Conservation (phyloP, 2,113 vertebrate genomes). For the Arenaria interpres region DNA sequence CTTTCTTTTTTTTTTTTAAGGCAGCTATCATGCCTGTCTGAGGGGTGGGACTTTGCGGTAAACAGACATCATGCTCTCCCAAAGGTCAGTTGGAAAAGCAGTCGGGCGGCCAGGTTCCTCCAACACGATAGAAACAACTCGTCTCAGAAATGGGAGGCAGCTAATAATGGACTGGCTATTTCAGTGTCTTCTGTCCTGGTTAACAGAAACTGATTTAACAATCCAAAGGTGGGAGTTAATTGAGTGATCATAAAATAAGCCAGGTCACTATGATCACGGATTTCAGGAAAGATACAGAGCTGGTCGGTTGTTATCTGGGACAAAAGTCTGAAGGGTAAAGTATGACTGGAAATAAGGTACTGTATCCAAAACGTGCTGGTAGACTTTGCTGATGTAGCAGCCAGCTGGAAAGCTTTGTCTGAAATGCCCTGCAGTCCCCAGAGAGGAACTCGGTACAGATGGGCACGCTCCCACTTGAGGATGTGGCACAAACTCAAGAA, state of each 20-base stretch:
- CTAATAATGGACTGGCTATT: background rate
- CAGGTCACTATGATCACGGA: background rate
- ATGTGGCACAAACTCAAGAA: background rate
- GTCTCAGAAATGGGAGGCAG: background rate
- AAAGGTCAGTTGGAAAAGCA: background rate
- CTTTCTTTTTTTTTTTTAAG: background rate
- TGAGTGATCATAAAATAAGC: background rate
- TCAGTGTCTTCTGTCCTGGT: background rate
- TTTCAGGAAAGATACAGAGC: background rate
- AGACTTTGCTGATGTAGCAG: background rate
- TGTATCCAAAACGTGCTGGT: background rate
- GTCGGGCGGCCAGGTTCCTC: background rate
- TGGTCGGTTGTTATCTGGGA: background rate
- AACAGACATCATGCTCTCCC: background rate
- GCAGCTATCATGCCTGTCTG: background rate
- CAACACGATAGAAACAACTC: background rate
- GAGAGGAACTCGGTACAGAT: background rate
- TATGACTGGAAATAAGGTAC: background rate
- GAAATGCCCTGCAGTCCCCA: background rate
- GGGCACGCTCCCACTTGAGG: fast-evolving
- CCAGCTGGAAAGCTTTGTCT: background rate
- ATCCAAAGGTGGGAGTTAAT: conserved; percentile 5
- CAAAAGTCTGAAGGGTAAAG: conserved; percentile 33
- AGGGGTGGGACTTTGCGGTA: background rate
- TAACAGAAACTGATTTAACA: background rate